phyloP scores from a whole-genome alignment of 2,113 vertebrate species.

The Mobula birostris region DNA sequence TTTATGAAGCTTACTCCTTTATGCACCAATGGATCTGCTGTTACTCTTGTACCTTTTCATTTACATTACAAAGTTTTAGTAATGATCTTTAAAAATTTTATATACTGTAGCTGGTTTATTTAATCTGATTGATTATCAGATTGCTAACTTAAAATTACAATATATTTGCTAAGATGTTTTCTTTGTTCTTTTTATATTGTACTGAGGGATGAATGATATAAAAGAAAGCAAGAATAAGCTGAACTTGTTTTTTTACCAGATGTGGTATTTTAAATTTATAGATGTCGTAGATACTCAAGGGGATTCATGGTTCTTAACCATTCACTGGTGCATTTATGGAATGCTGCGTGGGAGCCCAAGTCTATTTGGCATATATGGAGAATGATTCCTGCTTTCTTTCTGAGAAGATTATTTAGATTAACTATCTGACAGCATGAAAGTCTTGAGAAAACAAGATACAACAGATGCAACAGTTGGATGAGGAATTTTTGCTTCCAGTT shows the following conservation, averaged over 20 bases:
- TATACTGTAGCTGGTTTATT: too few species aligned
- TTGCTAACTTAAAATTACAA: background rate
- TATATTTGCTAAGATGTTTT: background rate
- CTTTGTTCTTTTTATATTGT: background rate
- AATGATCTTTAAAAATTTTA: background rate
- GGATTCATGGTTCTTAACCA: background rate
- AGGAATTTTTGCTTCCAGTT: background rate
- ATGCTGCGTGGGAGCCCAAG: background rate
- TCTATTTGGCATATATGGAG: background rate
- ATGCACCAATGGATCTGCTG: background rate
- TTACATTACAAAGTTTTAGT: background rate
- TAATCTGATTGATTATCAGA: background rate
- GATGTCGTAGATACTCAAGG: background rate
- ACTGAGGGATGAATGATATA: background rate
- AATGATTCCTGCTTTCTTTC: background rate
- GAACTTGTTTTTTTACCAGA: background rate
- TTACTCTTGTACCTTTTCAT: background rate
- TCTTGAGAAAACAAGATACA: background rate
- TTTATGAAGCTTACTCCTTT: background rate
- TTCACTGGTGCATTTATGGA: background rate
- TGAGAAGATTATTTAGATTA: constrained; percentile 4
- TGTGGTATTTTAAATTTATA: background rate
- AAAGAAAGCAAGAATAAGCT: background rate
- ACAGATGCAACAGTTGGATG: background rate
- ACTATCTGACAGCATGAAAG: background rate